Conservation (phyloP, 1,140 invertebrate species). For the Meteorus sp. region DNA sequence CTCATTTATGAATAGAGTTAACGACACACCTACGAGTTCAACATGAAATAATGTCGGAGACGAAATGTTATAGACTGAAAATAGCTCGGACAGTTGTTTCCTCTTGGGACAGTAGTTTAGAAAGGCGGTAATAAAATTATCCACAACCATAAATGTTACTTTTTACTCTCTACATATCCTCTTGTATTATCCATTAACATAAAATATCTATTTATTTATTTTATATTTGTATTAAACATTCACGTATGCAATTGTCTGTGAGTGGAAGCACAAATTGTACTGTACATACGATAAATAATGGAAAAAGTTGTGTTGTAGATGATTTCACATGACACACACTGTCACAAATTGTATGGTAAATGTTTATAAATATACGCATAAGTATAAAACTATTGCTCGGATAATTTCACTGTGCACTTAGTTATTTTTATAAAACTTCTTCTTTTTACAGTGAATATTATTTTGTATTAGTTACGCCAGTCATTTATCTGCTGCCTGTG, state of each 20-base stretch:
- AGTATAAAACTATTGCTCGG: constrained; percentile 1
- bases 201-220: neutral
- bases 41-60: neutral
- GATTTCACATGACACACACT: neutral
- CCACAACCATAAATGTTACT: constrained; percentile 15
- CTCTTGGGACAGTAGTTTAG: constrained; percentile 23
- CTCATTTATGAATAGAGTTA: too few species aligned
- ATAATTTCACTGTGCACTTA: constrained; percentile 5
- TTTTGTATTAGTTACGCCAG: neutral
- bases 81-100: neutral
- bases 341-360: neutral
- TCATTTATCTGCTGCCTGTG: too few species aligned
- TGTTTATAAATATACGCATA: too few species aligned
- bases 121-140: constrained; percentile 31
- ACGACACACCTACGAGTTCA: neutral
- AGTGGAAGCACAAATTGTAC: too few species aligned
- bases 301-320: too few species aligned
- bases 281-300: too few species aligned
- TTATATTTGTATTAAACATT: neutral
- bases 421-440: neutral
- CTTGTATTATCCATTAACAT: neutral
- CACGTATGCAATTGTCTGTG: neutral
- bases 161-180: neutral
- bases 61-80: constrained; percentile 3
- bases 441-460: neutral